Percentiles rank a stretch among this genome's conserved stretches.
Conservation (phyloP, 2,888 invertebrate genomes). For the Rhopalosiphum nymphaeae region DNA sequence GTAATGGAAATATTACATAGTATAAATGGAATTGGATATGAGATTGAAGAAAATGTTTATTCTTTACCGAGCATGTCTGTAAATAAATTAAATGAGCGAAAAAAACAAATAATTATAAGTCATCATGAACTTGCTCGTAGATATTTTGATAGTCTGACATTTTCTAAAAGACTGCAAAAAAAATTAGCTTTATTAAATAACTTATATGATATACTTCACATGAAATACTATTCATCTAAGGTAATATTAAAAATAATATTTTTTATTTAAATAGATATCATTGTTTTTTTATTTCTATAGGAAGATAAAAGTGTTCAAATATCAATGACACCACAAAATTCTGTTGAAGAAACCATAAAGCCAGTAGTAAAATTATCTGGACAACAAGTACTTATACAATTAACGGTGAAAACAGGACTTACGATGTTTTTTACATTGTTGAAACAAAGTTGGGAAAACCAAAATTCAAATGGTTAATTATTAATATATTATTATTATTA, state of each 20-base stretch:
- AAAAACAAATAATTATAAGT: constrained; percentile 54
- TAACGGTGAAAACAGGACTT: constrained; percentile 76
- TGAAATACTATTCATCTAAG: constrained; percentile 52
- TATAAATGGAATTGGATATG: constrained; percentile 63
- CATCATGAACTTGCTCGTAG: constrained; percentile 54
- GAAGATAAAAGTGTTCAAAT: constrained; percentile 57
- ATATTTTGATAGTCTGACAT: constrained; percentile 55
- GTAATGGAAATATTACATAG: constrained; percentile 50
- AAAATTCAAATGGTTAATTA: constrained; percentile 56
- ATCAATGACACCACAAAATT: constrained; percentile 49
- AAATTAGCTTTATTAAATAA: constrained; percentile 41
- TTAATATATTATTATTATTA: not conserved
- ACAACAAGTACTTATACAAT: constrained; percentile 75
- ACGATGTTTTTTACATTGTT: constrained; percentile 75
- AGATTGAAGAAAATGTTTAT: constrained; percentile 59
- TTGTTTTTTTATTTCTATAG: not conserved
- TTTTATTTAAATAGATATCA: not conserved
- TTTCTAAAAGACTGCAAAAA: constrained; percentile 56
- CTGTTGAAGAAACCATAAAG: constrained; percentile 54
- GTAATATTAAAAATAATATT: constrained; percentile 25
- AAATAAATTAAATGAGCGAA: constrained; percentile 40
- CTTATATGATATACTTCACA: constrained; percentile 50
- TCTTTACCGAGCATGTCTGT: constrained; percentile 60
- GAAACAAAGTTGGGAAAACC: constrained; percentile 74
- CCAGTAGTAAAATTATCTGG: constrained; percentile 68